Evolutionary conservation across 2,888 invertebrate species (phyloP), one percentile per base, ranked within the genome.

Genomic region (Spisula subtruncata): DNA sequence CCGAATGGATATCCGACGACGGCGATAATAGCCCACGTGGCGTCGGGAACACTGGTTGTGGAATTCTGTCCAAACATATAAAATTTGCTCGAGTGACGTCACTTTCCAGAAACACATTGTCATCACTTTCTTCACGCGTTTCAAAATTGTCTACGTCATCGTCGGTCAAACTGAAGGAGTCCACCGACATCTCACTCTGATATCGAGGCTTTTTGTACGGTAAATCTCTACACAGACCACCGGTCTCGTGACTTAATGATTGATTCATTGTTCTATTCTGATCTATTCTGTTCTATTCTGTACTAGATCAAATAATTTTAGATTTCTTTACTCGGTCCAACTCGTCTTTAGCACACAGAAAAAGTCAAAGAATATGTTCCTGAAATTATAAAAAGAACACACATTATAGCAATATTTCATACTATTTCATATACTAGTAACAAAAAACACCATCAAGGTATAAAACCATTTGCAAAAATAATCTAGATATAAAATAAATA

Each of bases 1-100:
- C 94, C 6, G 91, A 80, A 10, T 89, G 83, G 16, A 86, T 89
- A 4, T 88, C 82, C 18, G 93, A 91, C 12, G 93, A 91, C 41
- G 91, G 87, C 71, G 92, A 89, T n/a, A 91, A 46, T 60, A 84
- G 87, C 18, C 90, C 35, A 4, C 90, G 81, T 48, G 92, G 86
- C 0, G 93, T 89, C 10, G 93, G 88, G 29, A 93, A 48, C 5
- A 93, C 46, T 0, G 91, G 88, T 25, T 90, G 85, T 0, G 94
- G 93, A 25, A 93, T 89, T 81, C 92, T 93, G 86, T 94, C 93
- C 83, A 93, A 89, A 86, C 93, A 94, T 41, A 94, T 93, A 80
- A 86, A 93, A 54, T 92, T 92, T n/a, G 89, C 83, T 48, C 79
- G 66, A 18, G 81, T 60, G 75, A 90, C 91, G 32, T 94, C 93